Percentiles rank a stretch among this genome's conserved stretches.
phyloP scores from a whole-genome alignment of 1,140 invertebrate genomes.

The Pantala flavescens region DNA sequence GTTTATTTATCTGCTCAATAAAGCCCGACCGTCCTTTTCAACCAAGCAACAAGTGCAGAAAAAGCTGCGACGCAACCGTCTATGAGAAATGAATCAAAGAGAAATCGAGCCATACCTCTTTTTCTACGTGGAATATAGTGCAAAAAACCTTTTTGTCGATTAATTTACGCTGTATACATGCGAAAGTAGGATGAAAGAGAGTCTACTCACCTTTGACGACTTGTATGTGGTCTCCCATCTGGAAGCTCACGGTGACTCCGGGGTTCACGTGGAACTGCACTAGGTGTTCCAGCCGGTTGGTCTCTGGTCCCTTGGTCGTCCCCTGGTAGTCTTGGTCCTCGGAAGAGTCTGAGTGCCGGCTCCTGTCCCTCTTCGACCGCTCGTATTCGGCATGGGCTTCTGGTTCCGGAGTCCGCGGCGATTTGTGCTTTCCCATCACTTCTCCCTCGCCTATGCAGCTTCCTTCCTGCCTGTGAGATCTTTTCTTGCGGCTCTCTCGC shows the following conservation, averaged over 20 bases:
- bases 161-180: too few relatives aligned
- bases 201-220: constrained; percentile 47
- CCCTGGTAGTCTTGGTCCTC: neutral
- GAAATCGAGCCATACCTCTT: too few relatives aligned
- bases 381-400: neutral
- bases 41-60: too few relatives aligned
- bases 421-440: neutral
- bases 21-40: too few relatives aligned
- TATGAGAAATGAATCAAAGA: too few relatives aligned
- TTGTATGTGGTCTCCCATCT: constrained; percentile 52
- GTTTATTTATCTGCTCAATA: too few relatives aligned
- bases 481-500: neutral
- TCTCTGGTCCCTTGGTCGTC: neutral
- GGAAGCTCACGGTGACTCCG: constrained; percentile 54
- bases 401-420: neutral
- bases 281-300: constrained; percentile 40
- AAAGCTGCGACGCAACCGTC: too few relatives aligned
- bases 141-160: too few relatives aligned
- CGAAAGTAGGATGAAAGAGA: too few relatives aligned
- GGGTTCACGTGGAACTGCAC: constrained; percentile 59
- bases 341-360: neutral
- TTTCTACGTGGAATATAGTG: too few relatives aligned
- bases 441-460: neutral
- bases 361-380: neutral
- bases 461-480: neutral